phyloP scores from a whole-genome alignment of 2,113 vertebrate species.

The Chrysemys picta region DNA sequence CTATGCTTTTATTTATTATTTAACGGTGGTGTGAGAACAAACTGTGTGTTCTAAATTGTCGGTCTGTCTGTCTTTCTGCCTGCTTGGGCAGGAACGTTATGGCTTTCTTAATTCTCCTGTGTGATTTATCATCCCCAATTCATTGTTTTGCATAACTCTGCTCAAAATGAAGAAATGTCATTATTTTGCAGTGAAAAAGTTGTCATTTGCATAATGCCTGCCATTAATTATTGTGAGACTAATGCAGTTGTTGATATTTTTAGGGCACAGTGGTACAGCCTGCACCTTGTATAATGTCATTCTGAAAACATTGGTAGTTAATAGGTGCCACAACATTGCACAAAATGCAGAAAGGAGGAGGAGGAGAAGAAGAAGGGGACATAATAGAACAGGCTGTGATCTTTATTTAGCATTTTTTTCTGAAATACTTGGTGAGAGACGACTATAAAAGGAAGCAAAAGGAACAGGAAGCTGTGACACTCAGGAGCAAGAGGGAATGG shows the following conservation, averaged over 20 bases:
- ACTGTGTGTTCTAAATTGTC: slow-evolving; percentile 84
- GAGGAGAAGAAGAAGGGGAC: slow-evolving; percentile 77
- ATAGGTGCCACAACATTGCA: slow-evolving; percentile 85
- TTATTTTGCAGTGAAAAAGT: slow-evolving; percentile 88
- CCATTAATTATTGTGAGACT: slow-evolving; percentile 89
- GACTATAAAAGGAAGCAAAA: slow-evolving; percentile 78
- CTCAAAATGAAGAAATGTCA: slow-evolving; percentile 90
- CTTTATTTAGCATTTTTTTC: slow-evolving; percentile 79
- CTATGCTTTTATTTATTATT: slow-evolving; percentile 81
- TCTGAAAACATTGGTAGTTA: slow-evolving; percentile 84
- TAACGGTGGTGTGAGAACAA: slow-evolving; percentile 80
- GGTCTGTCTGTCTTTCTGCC: slow-evolving; percentile 84
- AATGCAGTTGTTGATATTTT: slow-evolving; percentile 90
- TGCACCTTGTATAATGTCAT: slow-evolving; percentile 88
- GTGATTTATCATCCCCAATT: slow-evolving; percentile 87
- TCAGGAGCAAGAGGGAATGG: slow-evolving; percentile 65
- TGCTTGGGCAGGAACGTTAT: slow-evolving; percentile 82
- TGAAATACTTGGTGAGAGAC: slow-evolving; percentile 77
- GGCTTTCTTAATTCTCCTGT: slow-evolving; percentile 84
- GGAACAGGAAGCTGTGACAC: slow-evolving; percentile 77
- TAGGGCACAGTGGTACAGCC: slow-evolving; percentile 87
- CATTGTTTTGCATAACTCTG: slow-evolving; percentile 89
- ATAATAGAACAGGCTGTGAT: slow-evolving; percentile 79
- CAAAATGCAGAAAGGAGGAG: slow-evolving; percentile 72
- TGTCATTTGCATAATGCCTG: slow-evolving; percentile 91